Percentiles rank a stretch among this genome's conserved stretches.
Conservation (phyloP, 1,140 invertebrate genomes). For the Hermetia illucens region DNA sequence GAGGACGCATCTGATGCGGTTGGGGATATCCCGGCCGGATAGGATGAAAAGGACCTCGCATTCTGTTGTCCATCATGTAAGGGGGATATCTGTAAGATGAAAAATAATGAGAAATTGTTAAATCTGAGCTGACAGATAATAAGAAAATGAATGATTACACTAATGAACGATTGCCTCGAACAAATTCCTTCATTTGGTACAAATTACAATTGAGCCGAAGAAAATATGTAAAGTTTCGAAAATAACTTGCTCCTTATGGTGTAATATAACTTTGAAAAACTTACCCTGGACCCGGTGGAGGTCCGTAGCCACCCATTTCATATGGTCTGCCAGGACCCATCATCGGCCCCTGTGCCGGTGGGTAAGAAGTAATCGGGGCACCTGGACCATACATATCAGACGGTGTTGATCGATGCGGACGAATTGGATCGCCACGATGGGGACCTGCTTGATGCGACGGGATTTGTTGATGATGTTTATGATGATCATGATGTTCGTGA, state of each 20-base stretch:
- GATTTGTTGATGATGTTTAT: conserved; percentile 8
- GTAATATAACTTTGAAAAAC: no score
- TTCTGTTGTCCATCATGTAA: neutral
- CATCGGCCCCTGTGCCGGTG: neutral
- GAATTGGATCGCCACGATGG: neutral
- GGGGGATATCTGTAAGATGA: neutral
- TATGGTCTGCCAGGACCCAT: neutral
- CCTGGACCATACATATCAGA: neutral
- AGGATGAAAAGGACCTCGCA: neutral
- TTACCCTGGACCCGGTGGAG: neutral
- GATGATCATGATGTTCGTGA: conserved; percentile 13
- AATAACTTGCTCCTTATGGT: no score
- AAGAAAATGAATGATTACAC: no score
- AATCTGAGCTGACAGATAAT: no score
- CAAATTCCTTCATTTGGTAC: no score
- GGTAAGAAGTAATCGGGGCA: neutral
- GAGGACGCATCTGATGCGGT: neutral
- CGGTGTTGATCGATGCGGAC: neutral
- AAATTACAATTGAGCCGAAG: no score
- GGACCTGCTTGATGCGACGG: conserved; percentile 3
- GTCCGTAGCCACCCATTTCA: neutral
- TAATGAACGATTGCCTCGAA: no score
- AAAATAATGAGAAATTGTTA: conserved; percentile 1
- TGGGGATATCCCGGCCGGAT: neutral
- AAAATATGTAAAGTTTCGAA: no score